Evolutionary conservation across 2,797 vertebrate genomes (phyloP).

Genomic region (Microchirus variegatus): DNA sequence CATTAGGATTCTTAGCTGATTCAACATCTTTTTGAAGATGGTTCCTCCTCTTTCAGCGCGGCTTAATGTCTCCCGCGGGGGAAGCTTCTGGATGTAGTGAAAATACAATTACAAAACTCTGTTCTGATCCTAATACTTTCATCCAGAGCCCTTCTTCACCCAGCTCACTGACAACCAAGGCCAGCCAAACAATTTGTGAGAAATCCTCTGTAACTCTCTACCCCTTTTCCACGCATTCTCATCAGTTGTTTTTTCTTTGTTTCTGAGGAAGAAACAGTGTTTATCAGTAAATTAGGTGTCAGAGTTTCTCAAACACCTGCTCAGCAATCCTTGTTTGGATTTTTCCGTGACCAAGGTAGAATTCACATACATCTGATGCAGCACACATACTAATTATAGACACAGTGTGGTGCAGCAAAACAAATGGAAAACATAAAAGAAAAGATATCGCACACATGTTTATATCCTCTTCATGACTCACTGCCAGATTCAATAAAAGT

Average conservation of each 20-base stretch:
- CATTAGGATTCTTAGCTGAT: constrained; percentile 20
- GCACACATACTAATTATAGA: constrained; percentile 9
- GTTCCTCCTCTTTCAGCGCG: constrained; percentile 6
- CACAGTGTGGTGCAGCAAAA: neutral
- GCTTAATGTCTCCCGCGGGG: constrained; percentile 30
- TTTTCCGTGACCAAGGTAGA: neutral
- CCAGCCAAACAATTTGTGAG: constrained; percentile 35
- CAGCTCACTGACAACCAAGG: constrained; percentile 21
- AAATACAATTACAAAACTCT: constrained; percentile 44
- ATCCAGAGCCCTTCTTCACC: constrained; percentile 29
- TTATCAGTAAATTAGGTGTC: constrained; percentile 20
- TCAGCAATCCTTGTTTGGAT: constrained; percentile 3
- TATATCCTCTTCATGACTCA: constrained; percentile 5
- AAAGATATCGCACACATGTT: constrained; percentile 4
- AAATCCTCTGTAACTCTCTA: constrained; percentile 20
- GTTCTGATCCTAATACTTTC: constrained; percentile 48
- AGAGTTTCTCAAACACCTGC: constrained; percentile 3
- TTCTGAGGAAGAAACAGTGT: neutral
- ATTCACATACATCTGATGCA: constrained; percentile 2
- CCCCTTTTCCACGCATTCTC: constrained; percentile 8
- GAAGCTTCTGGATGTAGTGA: constrained; percentile 24
- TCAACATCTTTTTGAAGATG: constrained; percentile 24
- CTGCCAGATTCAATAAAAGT: constrained; percentile 14
- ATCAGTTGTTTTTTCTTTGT: constrained; percentile 22
- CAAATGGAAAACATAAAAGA: neutral